Evolutionary conservation across 2,797 vertebrate species (phyloP).

Genomic region (Phrynocephalus vlangalii): DNA sequence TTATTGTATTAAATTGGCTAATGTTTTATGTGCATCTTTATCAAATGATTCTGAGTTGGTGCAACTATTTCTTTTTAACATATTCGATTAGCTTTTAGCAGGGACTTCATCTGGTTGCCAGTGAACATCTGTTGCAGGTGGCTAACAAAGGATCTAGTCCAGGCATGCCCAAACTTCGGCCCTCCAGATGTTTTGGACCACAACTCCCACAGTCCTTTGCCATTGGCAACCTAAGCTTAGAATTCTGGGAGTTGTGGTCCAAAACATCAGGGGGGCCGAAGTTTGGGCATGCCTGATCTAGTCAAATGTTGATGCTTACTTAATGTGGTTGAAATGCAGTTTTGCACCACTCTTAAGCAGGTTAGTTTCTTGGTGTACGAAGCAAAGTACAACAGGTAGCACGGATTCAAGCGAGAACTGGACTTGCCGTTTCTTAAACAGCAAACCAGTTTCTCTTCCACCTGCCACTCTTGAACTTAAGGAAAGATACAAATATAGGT

Average conservation of each 20-base stretch:
- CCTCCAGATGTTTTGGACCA: too few relatives aligned
- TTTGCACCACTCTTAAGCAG: too few relatives aligned
- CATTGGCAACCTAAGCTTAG: too few relatives aligned
- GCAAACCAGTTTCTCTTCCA: not conserved
- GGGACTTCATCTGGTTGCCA: conserved; percentile 10
- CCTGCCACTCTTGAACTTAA: not conserved
- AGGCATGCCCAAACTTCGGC: too few relatives aligned
- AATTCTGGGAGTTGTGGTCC: too few relatives aligned
- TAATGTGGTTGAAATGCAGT: not conserved
- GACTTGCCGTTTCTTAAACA: not conserved
- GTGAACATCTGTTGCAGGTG: not conserved
- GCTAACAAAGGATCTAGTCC: not conserved
- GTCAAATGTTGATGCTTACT: not conserved
- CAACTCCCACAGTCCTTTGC: too few relatives aligned
- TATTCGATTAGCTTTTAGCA: not conserved
- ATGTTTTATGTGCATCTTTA: not conserved
- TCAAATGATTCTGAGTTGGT: conserved; percentile 6
- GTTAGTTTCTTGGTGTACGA: not conserved
- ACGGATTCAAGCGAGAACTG: not conserved
- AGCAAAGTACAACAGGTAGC: too few relatives aligned
- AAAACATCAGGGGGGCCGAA: too few relatives aligned
- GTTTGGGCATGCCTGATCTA: too few relatives aligned
- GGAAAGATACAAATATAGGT: not conserved
- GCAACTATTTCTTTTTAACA: conserved; percentile 21
- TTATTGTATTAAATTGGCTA: not conserved